A percentile compares a stretch with the other conserved stretches of the same genome.
These are phyloP conservation scores for Umimayanthus chanpuru DNA, from an alignment of 92 coral and sea anemone species.

Conservation along the genomic window DNA sequence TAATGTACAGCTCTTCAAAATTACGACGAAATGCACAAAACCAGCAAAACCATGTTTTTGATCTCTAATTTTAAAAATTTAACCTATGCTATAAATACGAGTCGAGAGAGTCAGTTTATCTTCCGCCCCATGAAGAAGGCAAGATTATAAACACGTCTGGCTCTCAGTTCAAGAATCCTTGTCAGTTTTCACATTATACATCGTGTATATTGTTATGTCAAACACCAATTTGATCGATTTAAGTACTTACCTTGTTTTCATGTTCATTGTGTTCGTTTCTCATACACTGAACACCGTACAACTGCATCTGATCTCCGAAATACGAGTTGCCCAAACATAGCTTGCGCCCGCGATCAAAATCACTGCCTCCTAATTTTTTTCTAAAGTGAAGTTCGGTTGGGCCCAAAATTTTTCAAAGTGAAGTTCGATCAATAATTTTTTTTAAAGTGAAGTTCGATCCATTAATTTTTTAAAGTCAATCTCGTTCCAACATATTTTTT, in stretches of 20 bases:
- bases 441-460: no score
- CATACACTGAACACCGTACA: conserved; percentile 10
- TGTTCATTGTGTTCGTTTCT: no score
- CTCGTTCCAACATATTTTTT: no score
- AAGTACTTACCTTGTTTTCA: no score
- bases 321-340: not conserved
- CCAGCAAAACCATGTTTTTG: not conserved
- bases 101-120: not conserved
- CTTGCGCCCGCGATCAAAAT: conserved; percentile 15
- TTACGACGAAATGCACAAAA: no score
- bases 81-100: not conserved
- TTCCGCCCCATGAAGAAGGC: conserved; percentile 1
- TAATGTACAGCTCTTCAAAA: no score
- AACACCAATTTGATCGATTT: no score
- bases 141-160: conserved; percentile 1
- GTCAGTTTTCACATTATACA: not conserved
- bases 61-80: conserved; percentile 1
- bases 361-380: not conserved
- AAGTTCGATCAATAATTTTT: no score
- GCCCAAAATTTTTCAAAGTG: not conserved
- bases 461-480: no score
- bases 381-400: not conserved
- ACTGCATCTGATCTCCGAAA: not conserved
- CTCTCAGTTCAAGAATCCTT: conserved; percentile 4
- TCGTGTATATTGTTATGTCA: no score